Conservation (phyloP, 2,888 invertebrate species). For the Heliconius erato region DNA sequence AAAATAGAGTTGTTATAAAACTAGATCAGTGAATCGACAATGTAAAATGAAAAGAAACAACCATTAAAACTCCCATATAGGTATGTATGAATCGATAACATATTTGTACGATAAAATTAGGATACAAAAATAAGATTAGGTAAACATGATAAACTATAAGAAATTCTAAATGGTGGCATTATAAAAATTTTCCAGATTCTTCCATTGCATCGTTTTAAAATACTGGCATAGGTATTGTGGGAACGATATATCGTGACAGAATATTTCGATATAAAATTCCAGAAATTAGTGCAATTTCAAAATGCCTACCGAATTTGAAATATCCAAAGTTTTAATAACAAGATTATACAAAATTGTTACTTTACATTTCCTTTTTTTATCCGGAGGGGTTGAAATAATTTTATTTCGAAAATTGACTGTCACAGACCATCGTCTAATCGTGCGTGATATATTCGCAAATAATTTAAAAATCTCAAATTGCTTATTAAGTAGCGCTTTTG, state of each 20-base stretch:
- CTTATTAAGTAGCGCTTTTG: slow-evolving; percentile 36
- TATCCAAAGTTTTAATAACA: slow-evolving; percentile 30
- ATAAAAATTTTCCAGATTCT: slow-evolving; percentile 1
- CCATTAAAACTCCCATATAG: too few species aligned
- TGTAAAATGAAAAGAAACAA: too few species aligned
- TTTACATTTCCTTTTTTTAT: not conserved
- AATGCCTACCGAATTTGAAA: slow-evolving; percentile 52
- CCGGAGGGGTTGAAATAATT: not conserved
- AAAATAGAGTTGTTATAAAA: too few species aligned
- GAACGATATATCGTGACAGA: slow-evolving; percentile 40
- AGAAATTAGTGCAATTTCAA: slow-evolving; percentile 34
- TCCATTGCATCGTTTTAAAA: not conserved
- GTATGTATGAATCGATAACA: too few species aligned
- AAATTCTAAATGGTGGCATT: not conserved
- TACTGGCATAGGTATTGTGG: slow-evolving; percentile 43
- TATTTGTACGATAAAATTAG: too few species aligned
- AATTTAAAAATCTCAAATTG: slow-evolving; percentile 24
- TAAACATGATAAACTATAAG: not conserved
- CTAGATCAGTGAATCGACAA: too few species aligned
- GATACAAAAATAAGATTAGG: not conserved
- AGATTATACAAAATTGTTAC: not conserved
- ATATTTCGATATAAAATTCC: slow-evolving; percentile 32
- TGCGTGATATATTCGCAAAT: slow-evolving; percentile 37
- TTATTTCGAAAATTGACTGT: not conserved
- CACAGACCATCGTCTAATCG: not conserved